phyloP scores from a whole-genome alignment of 1,140 invertebrate genomes.

The Liolophura sinensis region DNA sequence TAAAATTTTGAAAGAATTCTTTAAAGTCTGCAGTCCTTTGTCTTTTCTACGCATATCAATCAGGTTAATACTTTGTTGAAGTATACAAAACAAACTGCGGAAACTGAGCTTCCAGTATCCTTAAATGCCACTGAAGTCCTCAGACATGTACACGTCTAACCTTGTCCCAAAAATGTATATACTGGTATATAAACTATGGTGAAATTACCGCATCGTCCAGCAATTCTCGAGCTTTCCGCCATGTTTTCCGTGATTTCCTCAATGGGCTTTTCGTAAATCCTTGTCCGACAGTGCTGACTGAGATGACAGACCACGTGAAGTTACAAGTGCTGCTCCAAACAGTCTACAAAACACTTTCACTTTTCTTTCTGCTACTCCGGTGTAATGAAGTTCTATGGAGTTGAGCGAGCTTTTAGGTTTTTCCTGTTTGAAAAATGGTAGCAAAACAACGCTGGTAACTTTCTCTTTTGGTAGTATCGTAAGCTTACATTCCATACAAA shows the following conservation, averaged over 20 bases:
- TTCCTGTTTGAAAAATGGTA: not conserved
- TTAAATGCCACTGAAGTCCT: too few relatives aligned
- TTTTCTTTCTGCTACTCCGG: not conserved
- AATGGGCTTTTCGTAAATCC: slow-evolving; percentile 7
- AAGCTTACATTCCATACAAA: too few relatives aligned
- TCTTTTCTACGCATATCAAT: too few relatives aligned
- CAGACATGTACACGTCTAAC: too few relatives aligned
- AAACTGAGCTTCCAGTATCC: too few relatives aligned
- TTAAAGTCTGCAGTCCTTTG: too few relatives aligned
- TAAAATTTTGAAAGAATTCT: too few relatives aligned
- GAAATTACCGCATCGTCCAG: slow-evolving; percentile 33
- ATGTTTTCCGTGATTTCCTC: slow-evolving; percentile 29
- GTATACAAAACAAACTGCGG: too few relatives aligned
- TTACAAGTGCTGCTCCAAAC: not conserved
- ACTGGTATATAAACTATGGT: not conserved
- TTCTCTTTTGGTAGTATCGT: not conserved
- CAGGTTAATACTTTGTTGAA: too few relatives aligned
- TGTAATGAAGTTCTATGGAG: not conserved
- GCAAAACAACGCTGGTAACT: not conserved
- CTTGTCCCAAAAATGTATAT: too few relatives aligned
- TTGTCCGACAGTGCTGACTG: not conserved
- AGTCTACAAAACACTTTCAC: not conserved
- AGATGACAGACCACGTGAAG: not conserved
- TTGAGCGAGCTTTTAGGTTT: not conserved
- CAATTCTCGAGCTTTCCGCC: slow-evolving; percentile 34